Percentiles rank a stretch among this genome's conserved stretches.
Evolutionary conservation across 35 echinoderm and acorn worm genomes (phyloP).

Genomic region (Lytechinus pictus): DNA sequence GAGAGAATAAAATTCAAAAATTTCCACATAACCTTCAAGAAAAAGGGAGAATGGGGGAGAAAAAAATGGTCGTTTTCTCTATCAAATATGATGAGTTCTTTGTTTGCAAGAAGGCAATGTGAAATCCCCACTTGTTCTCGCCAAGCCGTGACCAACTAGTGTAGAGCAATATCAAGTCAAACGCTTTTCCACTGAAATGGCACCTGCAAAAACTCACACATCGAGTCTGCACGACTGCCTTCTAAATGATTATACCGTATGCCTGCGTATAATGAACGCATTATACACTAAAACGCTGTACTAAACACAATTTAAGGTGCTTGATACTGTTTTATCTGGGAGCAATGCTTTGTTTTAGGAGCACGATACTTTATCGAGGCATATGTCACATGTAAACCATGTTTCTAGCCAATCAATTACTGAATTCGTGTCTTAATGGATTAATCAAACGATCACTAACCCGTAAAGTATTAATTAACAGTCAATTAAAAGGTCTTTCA

Average conservation of each 20-base stretch:
- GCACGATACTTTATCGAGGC: not conserved
- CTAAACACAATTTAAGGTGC: slow-evolving; percentile 31
- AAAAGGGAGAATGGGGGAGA: not conserved
- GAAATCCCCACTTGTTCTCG: not conserved
- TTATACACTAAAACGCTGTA: slow-evolving; percentile 33
- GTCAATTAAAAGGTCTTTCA: slow-evolving; percentile 32
- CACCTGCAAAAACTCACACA: slow-evolving; percentile 15
- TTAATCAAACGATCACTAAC: slow-evolving; percentile 16
- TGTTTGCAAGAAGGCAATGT: not conserved
- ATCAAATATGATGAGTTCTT: slow-evolving; percentile 20
- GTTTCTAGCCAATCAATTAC: not conserved
- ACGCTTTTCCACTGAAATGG: not conserved
- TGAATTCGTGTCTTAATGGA: slow-evolving; percentile 7
- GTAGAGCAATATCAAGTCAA: slow-evolving; percentile 19
- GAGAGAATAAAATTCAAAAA: too few species aligned
- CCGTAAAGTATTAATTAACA: slow-evolving; percentile 41
- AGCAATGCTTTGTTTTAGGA: not conserved
- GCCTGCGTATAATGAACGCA: slow-evolving; percentile 28
- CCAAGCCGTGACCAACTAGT: slow-evolving; percentile 14
- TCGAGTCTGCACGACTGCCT: slow-evolving; percentile 17
- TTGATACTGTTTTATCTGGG: not conserved
- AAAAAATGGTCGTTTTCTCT: not conserved
- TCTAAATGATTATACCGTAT: not conserved
- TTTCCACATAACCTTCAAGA: not conserved
- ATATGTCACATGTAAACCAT: not conserved